Evolutionary conservation across 2,797 vertebrate genomes (phyloP).

Genomic region (Varecia variegata): DNA sequence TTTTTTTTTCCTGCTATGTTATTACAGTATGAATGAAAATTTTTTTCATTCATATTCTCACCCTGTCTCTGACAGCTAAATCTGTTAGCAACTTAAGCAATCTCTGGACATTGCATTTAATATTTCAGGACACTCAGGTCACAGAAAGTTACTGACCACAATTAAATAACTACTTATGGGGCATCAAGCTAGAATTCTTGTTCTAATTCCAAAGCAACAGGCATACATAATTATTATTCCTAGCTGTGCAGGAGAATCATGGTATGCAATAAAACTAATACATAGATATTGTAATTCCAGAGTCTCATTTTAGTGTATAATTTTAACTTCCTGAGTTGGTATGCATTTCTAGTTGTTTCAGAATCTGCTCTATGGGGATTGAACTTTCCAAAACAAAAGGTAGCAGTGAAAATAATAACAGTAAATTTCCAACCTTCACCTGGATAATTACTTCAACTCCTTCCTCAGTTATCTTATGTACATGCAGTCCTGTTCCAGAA

Average conservation of each 20-base stretch:
- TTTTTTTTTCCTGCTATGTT: neutral
- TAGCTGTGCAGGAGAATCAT: neutral
- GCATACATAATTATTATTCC: neutral
- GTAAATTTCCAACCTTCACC: neutral
- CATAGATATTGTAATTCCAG: neutral
- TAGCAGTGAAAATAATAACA: neutral
- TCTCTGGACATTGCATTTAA: neutral
- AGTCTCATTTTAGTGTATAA: neutral
- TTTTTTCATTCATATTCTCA: constrained; percentile 33
- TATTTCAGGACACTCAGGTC: neutral
- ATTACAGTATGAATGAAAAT: constrained; percentile 3
- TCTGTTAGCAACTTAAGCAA: constrained; percentile 7
- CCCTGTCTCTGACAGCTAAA: neutral
- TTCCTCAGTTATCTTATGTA: neutral
- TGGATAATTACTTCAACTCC: neutral
- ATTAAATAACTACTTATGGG: neutral
- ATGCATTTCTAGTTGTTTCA: neutral
- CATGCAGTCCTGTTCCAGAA: constrained; percentile 15
- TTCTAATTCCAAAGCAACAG: constrained; percentile 53
- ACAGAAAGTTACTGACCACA: neutral
- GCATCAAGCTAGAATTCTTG: neutral
- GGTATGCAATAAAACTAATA: constrained; percentile 7
- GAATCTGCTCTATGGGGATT: neutral
- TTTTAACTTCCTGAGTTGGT: neutral
- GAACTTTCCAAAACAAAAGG: neutral